Evolutionary conservation across 2,888 invertebrate genomes (phyloP), one percentile per base, ranked within the genome.

Genomic region (Apodemia duryi): DNA sequence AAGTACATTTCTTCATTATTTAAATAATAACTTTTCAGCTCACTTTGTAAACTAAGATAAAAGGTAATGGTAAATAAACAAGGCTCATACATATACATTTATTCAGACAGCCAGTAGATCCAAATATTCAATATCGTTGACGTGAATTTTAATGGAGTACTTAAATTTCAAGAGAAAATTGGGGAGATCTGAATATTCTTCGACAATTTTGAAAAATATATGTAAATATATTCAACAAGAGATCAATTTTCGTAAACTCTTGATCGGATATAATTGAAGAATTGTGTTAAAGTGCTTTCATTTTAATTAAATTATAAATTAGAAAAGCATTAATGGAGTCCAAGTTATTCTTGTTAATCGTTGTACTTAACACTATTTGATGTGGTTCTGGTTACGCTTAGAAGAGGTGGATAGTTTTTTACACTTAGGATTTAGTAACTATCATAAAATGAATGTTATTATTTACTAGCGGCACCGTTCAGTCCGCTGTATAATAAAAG

Each of bases 171-270:
- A 79, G 78, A 80, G 83, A 83, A 87, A 86, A 88, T 87, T 86
- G 85, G 79, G 85, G 77, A 78, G 75, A 82, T 87, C 85, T 87
- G 86, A 88, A 89, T 89, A 89, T 88, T 87, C 88, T 75, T 76
- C 78, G 78, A 75, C 80, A 82, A 83, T 86, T 84, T 82, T 74
- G 78, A 82, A 84, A 84, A 87, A 86, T 69, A 82, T 83, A 86
- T 88, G 86, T 80, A 85, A 88, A 88, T 88, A 79, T 85, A 83
- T 86, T 84, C 85, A 74, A 75, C 72, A 75, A 76, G 78, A 77
- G 79, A 80, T 77, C 83, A 81, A 84, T 86, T 86, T 86, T 85
- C 84, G 84, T 85, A 87, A 88, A 85, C 85, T 86, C 57, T 61
- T 66, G 61, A 65, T 67, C 64, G 67, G 68, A 64, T 64, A 35